phyloP scores from a whole-genome alignment of 2,888 invertebrate genomes.

The Drosophila falleni region DNA sequence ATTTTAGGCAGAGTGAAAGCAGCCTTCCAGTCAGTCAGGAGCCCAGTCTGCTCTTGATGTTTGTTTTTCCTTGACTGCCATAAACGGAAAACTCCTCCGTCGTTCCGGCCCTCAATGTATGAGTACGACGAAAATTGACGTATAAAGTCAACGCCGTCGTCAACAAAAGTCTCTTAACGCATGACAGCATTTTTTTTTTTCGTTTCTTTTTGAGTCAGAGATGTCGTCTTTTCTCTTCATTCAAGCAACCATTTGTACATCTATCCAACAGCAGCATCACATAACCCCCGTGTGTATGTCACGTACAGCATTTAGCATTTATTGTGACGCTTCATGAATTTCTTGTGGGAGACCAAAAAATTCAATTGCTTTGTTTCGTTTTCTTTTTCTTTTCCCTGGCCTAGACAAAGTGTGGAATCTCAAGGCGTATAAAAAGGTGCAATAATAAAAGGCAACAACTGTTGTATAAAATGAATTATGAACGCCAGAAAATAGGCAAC shows the following conservation, averaged over 20 bases:
- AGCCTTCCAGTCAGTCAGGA: conserved; percentile 16
- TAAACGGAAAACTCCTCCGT: conserved; percentile 62
- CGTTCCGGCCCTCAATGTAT: conserved; percentile 7
- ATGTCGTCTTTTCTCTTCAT: conserved; percentile 31
- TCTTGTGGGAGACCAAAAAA: conserved; percentile 49
- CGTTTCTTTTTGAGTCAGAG: conserved; percentile 34
- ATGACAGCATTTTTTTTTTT: conserved; percentile 55
- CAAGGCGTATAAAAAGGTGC: conserved; percentile 18
- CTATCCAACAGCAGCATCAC: conserved; percentile 23
- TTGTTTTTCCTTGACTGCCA: conserved; percentile 65
- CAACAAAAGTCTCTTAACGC: conserved; percentile 66
- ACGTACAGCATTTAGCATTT: conserved; percentile 79
- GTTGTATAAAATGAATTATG: conserved; percentile 25
- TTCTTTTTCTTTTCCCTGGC: not conserved
- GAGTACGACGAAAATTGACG: conserved; percentile 70
- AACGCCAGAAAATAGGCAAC: conserved; percentile 50
- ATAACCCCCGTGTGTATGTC: conserved; percentile 58
- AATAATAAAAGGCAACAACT: conserved; percentile 48
- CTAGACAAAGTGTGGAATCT: conserved; percentile 24
- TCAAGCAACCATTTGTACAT: conserved; percentile 12
- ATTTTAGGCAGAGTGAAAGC: conserved; percentile 73
- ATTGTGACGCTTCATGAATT: conserved; percentile 63
- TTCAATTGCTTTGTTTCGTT: conserved; percentile 63
- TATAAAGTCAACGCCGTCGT: conserved; percentile 74
- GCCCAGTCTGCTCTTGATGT: conserved; percentile 63